phyloP scores from a whole-genome alignment of 2,888 invertebrate species.

The Caenorhabditis virilis region DNA sequence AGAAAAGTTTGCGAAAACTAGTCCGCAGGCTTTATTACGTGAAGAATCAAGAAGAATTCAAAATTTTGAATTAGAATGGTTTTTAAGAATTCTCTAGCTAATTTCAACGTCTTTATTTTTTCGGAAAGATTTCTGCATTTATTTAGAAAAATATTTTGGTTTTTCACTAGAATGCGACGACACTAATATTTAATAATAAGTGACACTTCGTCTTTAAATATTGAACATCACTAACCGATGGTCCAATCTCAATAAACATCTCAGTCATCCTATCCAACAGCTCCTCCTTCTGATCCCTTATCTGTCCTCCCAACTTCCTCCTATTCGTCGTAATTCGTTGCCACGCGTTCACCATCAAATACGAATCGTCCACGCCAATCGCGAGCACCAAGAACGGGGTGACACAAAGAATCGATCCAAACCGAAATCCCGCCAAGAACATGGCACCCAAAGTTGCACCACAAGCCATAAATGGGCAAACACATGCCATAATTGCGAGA shows the following conservation, averaged over 20 bases:
- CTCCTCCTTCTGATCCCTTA: conserved; percentile 20
- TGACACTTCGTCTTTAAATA: too few species aligned
- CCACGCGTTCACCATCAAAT: conserved; percentile 66
- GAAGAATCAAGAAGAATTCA: too few species aligned
- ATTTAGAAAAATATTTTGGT: not conserved
- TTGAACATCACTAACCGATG: too few species aligned
- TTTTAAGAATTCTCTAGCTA: too few species aligned
- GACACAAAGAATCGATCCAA: conserved; percentile 66
- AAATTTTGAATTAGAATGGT: too few species aligned
- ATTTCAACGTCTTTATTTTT: not conserved
- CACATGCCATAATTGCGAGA: conserved; percentile 62
- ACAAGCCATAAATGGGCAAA: conserved; percentile 66
- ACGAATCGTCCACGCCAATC: conserved; percentile 67
- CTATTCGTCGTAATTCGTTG: conserved; percentile 53
- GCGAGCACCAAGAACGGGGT: conserved; percentile 64
- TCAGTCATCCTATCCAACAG: conserved; percentile 43
- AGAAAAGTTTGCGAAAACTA: too few species aligned
- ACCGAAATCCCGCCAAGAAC: conserved; percentile 62
- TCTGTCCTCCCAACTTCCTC: conserved; percentile 14
- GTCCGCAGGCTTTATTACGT: too few species aligned
- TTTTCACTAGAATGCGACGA: too few species aligned
- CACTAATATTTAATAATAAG: too few species aligned
- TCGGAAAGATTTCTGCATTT: not conserved
- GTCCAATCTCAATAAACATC: conserved; percentile 56
- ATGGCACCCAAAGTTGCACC: conserved; percentile 52